A percentile compares a stretch with the other conserved stretches of the same genome.
Conservation (phyloP, 2,797 vertebrate genomes). For the Pantherophis alleghaniensis region DNA sequence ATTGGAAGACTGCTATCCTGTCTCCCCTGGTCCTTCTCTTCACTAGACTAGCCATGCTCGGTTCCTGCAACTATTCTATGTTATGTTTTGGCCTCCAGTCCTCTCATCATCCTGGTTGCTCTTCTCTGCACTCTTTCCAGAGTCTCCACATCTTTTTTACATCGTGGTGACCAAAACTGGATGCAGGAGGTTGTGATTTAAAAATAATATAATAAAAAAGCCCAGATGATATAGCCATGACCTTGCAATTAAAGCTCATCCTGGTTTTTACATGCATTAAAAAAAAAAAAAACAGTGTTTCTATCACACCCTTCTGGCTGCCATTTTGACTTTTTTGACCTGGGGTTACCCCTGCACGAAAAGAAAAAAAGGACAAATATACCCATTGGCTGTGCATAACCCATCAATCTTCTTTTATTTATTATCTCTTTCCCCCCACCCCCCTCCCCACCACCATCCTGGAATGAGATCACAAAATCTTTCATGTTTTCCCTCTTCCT, state of each 20-base stretch:
- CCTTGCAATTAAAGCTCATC: neutral
- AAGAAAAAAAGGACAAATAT: neutral
- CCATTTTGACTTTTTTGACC: neutral
- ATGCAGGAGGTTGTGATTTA: neutral
- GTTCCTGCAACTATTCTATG: no score
- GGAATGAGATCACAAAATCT: neutral
- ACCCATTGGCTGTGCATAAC: neutral
- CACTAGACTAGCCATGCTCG: no score
- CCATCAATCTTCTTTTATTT: neutral
- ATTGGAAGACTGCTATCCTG: no score
- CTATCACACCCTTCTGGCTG: neutral
- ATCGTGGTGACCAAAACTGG: no score
- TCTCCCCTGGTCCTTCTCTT: no score
- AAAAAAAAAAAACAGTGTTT: neutral
- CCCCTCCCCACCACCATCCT: neutral
- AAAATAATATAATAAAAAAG: no score
- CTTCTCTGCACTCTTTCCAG: no score
- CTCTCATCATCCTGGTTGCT: no score
- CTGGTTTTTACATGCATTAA: neutral
- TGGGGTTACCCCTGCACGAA: neutral
- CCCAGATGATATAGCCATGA: neutral
- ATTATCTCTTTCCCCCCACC: neutral
- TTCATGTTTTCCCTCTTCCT: neutral
- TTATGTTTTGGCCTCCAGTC: no score
- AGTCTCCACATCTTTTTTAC: no score